Percentiles rank a stretch among this genome's conserved stretches.
Evolutionary conservation across 2,797 vertebrate species (phyloP).

Genomic region (Anabas testudineus): DNA sequence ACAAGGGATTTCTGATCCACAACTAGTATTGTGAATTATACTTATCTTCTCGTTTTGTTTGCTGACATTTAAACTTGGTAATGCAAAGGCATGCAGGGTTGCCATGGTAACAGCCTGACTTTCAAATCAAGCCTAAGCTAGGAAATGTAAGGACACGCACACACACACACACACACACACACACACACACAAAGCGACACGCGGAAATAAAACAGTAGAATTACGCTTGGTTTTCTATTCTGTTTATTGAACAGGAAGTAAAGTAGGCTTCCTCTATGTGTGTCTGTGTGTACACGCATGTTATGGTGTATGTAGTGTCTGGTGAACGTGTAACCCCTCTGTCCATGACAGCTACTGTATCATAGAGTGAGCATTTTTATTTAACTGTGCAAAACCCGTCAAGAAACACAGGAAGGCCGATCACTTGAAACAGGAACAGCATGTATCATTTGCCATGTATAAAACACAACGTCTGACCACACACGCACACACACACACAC

Average conservation of each 20-base stretch:
- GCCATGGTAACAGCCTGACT: conserved; percentile 61
- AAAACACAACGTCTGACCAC: conserved; percentile 58
- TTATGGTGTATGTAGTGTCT: background rate
- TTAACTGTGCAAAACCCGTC: conserved; percentile 1
- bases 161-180: background rate
- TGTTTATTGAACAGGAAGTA: conserved; percentile 22
- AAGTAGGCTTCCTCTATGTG: background rate
- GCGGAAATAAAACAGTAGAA: too few species aligned
- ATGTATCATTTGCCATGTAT: conserved; percentile 51
- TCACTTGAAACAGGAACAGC: conserved; percentile 47
- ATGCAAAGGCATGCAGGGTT: conserved; percentile 66
- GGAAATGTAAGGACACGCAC: conserved; percentile 11
- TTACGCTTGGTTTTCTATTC: background rate
- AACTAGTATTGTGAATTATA: conserved; percentile 15
- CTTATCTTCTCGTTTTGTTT: conserved; percentile 12
- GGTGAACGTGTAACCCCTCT: background rate
- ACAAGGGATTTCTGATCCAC: background rate
- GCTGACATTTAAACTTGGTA: conserved; percentile 46
- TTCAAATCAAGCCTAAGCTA: conserved; percentile 62
- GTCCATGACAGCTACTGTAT: conserved; percentile 49
- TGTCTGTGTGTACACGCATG: conserved; percentile 1
- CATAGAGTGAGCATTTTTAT: background rate
- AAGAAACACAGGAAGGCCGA: conserved; percentile 10
- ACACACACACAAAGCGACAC: too few species aligned
- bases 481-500: conserved; percentile 41